Evolutionary conservation across 2,888 invertebrate genomes (phyloP).

Genomic region (Oscheius myriophilus): DNA sequence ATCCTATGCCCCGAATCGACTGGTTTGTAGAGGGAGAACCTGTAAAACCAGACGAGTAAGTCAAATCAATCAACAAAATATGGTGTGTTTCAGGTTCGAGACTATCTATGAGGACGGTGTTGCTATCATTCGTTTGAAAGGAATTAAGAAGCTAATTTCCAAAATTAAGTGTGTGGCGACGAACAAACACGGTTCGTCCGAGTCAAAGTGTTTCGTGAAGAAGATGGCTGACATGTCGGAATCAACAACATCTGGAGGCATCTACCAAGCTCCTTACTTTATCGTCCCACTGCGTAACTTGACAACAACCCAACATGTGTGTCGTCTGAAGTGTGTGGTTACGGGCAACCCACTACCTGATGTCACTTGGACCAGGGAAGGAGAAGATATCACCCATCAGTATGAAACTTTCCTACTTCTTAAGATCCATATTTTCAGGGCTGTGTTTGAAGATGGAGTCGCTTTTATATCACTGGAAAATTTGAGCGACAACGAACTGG

Average conservation of each 20-base stretch:
- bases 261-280: constrained; percentile 45
- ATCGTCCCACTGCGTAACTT: constrained; percentile 41
- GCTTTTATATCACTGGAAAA: constrained; percentile 39
- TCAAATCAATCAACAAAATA: not conserved
- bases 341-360: constrained; percentile 43
- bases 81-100: constrained; percentile 41
- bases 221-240: constrained; percentile 26
- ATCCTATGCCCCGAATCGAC: constrained; percentile 70
- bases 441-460: constrained; percentile 53
- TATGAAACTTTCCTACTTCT: not conserved
- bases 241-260: constrained; percentile 36
- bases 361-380: constrained; percentile 36
- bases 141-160: constrained; percentile 23
- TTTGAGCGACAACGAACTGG: constrained; percentile 35
- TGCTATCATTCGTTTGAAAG: constrained; percentile 41
- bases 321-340: constrained; percentile 41
- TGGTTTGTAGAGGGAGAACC: constrained; percentile 57
- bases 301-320: constrained; percentile 26
- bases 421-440: constrained; percentile 22
- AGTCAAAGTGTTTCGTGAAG: constrained; percentile 35
- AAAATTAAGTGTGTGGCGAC: constrained; percentile 46
- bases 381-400: constrained; percentile 17
- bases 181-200: constrained; percentile 43
- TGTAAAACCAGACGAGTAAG: not conserved
- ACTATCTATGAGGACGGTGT: constrained; percentile 58